These are phyloP conservation scores for Cosmia pyralina DNA, from an alignment of 2,888 invertebrate species.

Conservation along the genomic window DNA sequence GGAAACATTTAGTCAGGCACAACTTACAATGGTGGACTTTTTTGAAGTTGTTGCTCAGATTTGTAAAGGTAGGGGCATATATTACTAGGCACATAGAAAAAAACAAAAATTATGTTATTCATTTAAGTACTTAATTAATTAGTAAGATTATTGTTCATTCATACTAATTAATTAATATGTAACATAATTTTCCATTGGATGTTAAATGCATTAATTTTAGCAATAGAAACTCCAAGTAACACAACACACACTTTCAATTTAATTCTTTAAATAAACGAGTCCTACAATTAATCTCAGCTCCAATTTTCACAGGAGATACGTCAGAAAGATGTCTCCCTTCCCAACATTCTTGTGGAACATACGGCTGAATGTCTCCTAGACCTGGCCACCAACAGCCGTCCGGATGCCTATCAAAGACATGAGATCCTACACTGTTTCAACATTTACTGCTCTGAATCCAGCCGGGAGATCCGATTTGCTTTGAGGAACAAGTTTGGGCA, in stretches of 20 bases:
- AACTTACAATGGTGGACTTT: constrained; percentile 81
- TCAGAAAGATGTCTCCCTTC: constrained; percentile 71
- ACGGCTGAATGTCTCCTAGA: constrained; percentile 77
- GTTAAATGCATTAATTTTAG: neutral
- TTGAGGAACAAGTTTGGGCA: constrained; percentile 70
- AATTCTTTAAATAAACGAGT: neutral
- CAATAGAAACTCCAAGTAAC: neutral
- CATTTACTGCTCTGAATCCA: constrained; percentile 72
- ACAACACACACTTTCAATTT: neutral
- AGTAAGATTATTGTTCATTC: neutral
- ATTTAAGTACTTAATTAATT: no score
- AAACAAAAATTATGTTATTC: no score
- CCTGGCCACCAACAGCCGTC: constrained; percentile 70
- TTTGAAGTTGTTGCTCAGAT: constrained; percentile 73
- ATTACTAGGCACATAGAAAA: neutral
- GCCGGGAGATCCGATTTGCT: constrained; percentile 75
- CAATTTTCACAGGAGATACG: constrained; percentile 71
- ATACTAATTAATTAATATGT: neutral
- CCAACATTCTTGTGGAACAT: constrained; percentile 73
- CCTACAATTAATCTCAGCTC: neutral
- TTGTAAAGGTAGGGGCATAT: constrained; percentile 70
- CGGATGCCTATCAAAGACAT: constrained; percentile 70
- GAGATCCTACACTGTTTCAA: constrained; percentile 79
- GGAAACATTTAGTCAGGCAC: constrained; percentile 76
- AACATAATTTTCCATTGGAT: neutral